A percentile compares a stretch with the other conserved stretches of the same genome.
phyloP scores from a whole-genome alignment of 2,888 invertebrate genomes.

The Ochropleura plecta region DNA sequence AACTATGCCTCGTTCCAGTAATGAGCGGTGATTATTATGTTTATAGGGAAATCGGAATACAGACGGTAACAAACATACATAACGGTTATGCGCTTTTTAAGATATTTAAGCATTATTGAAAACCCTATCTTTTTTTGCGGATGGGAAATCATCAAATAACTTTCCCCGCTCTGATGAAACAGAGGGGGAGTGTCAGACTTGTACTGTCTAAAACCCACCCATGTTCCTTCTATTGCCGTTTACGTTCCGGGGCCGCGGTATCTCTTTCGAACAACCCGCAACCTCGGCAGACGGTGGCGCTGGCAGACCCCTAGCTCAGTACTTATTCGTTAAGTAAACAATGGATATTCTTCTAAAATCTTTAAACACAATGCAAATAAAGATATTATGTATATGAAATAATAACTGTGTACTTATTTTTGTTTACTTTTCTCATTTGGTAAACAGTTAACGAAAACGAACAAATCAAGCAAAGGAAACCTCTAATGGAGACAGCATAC shows the following conservation, averaged over 20 bases:
- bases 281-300: no score
- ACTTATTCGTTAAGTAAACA: no score
- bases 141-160: no score
- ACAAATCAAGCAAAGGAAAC: not conserved
- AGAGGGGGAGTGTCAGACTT: no score
- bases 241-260: no score
- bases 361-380: not conserved
- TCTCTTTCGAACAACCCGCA: no score
- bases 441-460: not conserved
- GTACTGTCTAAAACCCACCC: no score
- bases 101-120: no score
- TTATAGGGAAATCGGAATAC: constrained; percentile 5
- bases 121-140: no score
- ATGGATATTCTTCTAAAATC: not conserved
- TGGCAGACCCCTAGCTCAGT: no score
- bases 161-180: no score
- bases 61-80: not conserved
- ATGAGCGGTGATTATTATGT: constrained; percentile 25
- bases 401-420: not conserved
- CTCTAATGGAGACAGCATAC: not conserved
- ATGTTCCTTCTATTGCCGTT: no score
- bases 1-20: constrained; percentile 37
- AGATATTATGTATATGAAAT: not conserved
- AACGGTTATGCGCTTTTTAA: not conserved
- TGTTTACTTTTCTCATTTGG: not conserved